Conservation (phyloP, 2,797 vertebrate species). For the Tapera naevia region DNA sequence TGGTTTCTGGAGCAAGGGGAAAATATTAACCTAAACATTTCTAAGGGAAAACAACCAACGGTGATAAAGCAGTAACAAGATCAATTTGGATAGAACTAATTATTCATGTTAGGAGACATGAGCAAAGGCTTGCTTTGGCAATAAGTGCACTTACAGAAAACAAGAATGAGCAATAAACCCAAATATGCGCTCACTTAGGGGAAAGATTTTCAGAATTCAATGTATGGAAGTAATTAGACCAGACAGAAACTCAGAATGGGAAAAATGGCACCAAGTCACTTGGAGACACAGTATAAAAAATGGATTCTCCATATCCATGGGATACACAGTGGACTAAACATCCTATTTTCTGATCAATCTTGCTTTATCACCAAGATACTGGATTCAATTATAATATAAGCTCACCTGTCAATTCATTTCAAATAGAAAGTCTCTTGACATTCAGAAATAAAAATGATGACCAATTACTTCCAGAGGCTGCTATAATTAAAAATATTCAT, state of each 20-base stretch:
- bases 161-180: neutral
- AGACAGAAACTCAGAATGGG: neutral
- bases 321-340: neutral
- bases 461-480: neutral
- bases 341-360: neutral
- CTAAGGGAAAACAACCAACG: conserved; percentile 17
- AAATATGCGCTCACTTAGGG: neutral
- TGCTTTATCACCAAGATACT: neutral
- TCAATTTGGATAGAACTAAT: conserved; percentile 35
- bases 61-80: conserved; percentile 43
- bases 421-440: neutral
- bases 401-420: neutral
- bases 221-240: conserved; percentile 2
- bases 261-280: neutral
- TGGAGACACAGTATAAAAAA: neutral
- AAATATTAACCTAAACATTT: conserved; percentile 40
- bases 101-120: conserved; percentile 11
- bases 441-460: neutral
- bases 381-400: conserved; percentile 33
- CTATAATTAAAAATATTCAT: neutral
- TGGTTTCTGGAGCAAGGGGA: neutral
- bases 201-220: neutral
- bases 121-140: conserved; percentile 43
- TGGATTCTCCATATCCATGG: neutral
- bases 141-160: conserved; percentile 27